Percentiles rank a stretch among this genome's conserved stretches.
phyloP scores from a whole-genome alignment of 2,888 invertebrate species.

The Hirtodrosophila confusa region DNA sequence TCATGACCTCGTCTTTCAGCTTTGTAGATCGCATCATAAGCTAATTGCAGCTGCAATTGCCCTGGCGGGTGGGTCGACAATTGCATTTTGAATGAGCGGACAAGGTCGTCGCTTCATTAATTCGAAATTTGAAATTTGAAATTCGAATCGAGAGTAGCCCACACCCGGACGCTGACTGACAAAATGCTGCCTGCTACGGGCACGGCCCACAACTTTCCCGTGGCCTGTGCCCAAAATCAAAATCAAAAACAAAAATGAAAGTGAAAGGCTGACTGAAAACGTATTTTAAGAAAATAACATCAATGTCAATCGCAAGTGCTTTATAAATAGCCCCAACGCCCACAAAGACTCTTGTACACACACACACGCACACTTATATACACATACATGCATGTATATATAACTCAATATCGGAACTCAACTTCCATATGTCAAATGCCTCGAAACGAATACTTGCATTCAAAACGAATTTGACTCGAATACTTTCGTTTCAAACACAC shows the following conservation, averaged over 20 bases:
- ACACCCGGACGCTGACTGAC: too few relatives aligned
- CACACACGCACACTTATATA: neutral
- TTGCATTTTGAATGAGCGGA: slow-evolving; percentile 57
- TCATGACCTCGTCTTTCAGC: slow-evolving; percentile 53
- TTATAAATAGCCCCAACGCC: slow-evolving; percentile 52
- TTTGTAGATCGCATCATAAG: slow-evolving; percentile 34
- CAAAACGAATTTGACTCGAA: slow-evolving; percentile 28
- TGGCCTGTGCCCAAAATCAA: slow-evolving; percentile 11
- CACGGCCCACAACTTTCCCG: slow-evolving; percentile 42
- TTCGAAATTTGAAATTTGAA: neutral
- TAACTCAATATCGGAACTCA: slow-evolving; percentile 9
- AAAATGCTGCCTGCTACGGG: too few relatives aligned
- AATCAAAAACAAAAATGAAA: slow-evolving; percentile 31
- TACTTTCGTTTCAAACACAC: slow-evolving; percentile 33
- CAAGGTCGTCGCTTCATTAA: slow-evolving; percentile 55
- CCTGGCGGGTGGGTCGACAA: slow-evolving; percentile 31
- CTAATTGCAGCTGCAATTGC: slow-evolving; percentile 60
- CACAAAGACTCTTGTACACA: slow-evolving; percentile 7
- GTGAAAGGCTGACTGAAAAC: slow-evolving; percentile 44
- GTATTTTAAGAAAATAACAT: slow-evolving; percentile 8
- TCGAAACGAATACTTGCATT: slow-evolving; percentile 17
- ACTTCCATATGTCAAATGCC: slow-evolving; percentile 31
- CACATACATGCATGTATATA: neutral
- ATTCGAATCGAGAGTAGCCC: slow-evolving; percentile 6
- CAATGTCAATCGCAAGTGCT: slow-evolving; percentile 58